These are phyloP conservation scores for Eucera pruinosa DNA, from an alignment of 2,888 invertebrate genomes.

Conservation along the genomic window DNA sequence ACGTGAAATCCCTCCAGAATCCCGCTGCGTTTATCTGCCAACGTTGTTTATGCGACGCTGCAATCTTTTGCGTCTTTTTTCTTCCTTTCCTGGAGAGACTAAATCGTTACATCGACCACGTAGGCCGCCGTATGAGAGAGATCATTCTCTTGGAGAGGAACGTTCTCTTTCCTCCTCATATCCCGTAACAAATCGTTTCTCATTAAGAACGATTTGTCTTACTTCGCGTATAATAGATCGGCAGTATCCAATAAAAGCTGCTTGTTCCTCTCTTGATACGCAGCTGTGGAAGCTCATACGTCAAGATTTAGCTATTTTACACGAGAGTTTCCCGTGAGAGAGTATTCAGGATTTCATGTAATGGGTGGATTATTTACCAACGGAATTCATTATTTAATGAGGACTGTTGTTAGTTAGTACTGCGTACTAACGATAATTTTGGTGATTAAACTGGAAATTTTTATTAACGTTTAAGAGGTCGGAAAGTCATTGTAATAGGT, in stretches of 20 bases:
- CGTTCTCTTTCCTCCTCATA: slow-evolving; percentile 18
- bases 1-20: neutral
- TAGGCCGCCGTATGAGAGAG: slow-evolving; percentile 11
- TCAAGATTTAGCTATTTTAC: slow-evolving; percentile 39
- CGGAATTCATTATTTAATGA: neutral
- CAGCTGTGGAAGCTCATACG: slow-evolving; percentile 18
- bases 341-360: neutral
- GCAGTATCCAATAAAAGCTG: slow-evolving; percentile 47
- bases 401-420: neutral
- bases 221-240: slow-evolving; percentile 50
- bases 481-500: no score
- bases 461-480: no score
- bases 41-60: slow-evolving; percentile 35
- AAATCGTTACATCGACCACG: neutral
- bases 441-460: no score
- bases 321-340: neutral
- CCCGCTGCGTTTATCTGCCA: slow-evolving; percentile 5
- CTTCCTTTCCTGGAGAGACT: neutral
- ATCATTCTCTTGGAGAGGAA: neutral
- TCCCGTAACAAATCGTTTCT: slow-evolving; percentile 70
- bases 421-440: no score
- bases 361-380: neutral
- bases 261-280: slow-evolving; percentile 40
- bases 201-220: slow-evolving; percentile 77
- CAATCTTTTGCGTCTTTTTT: slow-evolving; percentile 11